A percentile compares a stretch with the other conserved stretches of the same genome.
phyloP scores from a whole-genome alignment of 1,140 invertebrate species.

The Mizuhopecten yessoensis region DNA sequence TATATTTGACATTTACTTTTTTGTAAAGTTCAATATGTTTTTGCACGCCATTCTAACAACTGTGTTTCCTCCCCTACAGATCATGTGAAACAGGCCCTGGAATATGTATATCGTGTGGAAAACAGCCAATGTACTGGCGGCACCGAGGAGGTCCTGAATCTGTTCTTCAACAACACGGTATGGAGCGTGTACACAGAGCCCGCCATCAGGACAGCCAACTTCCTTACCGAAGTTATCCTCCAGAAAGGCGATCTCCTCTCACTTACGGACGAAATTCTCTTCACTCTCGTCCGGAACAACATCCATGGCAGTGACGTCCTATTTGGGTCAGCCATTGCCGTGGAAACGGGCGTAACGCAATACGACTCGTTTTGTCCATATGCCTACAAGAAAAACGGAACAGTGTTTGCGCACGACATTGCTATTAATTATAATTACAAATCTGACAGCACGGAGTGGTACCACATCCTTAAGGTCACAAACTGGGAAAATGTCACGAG shows the following conservation, averaged over 20 bases:
- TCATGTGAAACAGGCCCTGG: conserved; percentile 70
- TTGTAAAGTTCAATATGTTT: no score
- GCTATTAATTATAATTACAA: conserved; percentile 96
- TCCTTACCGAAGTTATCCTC: conserved; percentile 87
- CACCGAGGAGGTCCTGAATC: conserved; percentile 72
- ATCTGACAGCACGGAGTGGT: conserved; percentile 96
- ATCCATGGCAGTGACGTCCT: conserved; percentile 96
- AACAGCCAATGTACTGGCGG: conserved; percentile 70
- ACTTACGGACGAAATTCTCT: conserved; percentile 92
- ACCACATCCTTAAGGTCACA: conserved; percentile 93
- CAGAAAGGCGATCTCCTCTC: conserved; percentile 58
- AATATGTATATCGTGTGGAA: conserved; percentile 74
- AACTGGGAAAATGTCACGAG: conserved; percentile 78
- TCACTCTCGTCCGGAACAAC: conserved; percentile 94
- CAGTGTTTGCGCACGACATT: conserved; percentile 93
- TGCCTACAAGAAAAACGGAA: conserved; percentile 91
- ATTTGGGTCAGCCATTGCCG: conserved; percentile 92
- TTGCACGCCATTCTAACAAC: no score
- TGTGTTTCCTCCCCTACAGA: neutral
- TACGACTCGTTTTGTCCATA: conserved; percentile 94
- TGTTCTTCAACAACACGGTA: conserved; percentile 73
- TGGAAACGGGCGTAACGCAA: conserved; percentile 84
- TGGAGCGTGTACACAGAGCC: conserved; percentile 88
- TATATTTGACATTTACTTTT: no score
- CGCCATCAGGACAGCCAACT: conserved; percentile 96